Conservation (phyloP, 2,888 invertebrate genomes). For the Zelleria hepariella region DNA sequence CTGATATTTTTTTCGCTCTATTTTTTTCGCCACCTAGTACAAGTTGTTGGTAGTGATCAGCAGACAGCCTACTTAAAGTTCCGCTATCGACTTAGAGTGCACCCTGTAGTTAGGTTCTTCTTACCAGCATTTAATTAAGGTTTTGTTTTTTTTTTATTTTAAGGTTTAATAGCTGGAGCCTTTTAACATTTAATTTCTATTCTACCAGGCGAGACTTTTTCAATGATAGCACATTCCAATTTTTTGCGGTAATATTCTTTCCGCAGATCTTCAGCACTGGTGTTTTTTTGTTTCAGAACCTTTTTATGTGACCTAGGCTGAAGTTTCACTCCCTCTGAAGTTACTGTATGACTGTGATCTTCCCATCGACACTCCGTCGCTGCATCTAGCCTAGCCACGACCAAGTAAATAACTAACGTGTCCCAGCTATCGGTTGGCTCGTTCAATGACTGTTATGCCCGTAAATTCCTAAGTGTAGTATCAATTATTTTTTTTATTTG, state of each 20-base stretch:
- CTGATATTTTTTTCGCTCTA: no score
- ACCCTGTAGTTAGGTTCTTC: no score
- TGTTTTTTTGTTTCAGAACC: not conserved
- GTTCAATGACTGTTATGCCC: conserved; percentile 13
- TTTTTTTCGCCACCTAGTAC: no score
- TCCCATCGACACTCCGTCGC: conserved; percentile 16
- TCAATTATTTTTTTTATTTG: conserved; percentile 14
- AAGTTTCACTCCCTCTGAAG: not conserved
- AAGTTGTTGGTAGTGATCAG: no score
- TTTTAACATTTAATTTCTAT: not conserved
- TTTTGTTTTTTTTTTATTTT: not conserved
- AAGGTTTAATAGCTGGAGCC: not conserved
- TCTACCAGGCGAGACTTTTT: not conserved
- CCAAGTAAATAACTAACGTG: conserved; percentile 13
- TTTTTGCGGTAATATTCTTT: not conserved
- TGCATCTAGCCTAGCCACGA: conserved; percentile 12
- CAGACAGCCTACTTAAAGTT: not conserved
- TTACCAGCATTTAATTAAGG: no score
- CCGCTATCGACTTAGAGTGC: no score
- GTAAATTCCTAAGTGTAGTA: conserved; percentile 13
- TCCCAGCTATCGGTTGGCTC: conserved; percentile 13
- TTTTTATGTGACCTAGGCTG: not conserved
- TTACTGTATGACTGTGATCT: conserved; percentile 4
- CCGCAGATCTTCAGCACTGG: not conserved
- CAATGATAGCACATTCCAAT: not conserved